Evolutionary conservation across 1,140 invertebrate species (phyloP).

Genomic region (Brachionus paranguensis): DNA sequence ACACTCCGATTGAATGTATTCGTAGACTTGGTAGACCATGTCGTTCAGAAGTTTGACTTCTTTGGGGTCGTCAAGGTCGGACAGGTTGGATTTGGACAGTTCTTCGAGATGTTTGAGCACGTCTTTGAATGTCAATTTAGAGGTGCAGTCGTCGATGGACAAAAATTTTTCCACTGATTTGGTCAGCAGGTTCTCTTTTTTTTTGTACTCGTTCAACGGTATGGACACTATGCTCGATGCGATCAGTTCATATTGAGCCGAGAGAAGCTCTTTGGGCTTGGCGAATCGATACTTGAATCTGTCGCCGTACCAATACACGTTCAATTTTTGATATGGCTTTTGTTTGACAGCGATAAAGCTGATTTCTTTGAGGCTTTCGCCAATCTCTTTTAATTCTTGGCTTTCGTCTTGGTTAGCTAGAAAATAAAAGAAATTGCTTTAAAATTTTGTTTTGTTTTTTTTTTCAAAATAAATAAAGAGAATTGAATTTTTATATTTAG

Average conservation of each 20-base stretch:
- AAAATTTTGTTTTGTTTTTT: too few species aligned
- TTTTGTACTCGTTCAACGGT: conserved; percentile 9
- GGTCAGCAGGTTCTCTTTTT: not conserved
- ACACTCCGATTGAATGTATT: conserved; percentile 25
- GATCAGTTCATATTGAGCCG: not conserved
- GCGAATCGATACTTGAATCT: not conserved
- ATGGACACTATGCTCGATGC: not conserved
- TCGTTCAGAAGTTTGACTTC: conserved; percentile 26
- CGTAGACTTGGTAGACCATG: conserved; percentile 26
- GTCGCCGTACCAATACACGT: conserved; percentile 8
- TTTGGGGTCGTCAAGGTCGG: conserved; percentile 1
- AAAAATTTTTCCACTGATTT: conserved; percentile 38
- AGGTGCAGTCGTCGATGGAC: not conserved
- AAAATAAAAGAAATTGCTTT: not conserved
- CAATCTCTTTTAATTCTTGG: not conserved
- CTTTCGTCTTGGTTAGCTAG: not conserved
- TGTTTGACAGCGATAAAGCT: conserved; percentile 19
- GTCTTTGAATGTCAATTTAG: conserved; percentile 4
- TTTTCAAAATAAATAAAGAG: too few species aligned
- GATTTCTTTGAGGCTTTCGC: not conserved
- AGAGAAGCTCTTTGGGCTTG: conserved; percentile 29
- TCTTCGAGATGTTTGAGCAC: not conserved
- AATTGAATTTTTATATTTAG: too few species aligned
- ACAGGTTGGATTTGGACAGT: not conserved
- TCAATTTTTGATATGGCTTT: conserved; percentile 31